Conservation (phyloP, 2,797 vertebrate species). For the Peromyscus aztecus region DNA sequence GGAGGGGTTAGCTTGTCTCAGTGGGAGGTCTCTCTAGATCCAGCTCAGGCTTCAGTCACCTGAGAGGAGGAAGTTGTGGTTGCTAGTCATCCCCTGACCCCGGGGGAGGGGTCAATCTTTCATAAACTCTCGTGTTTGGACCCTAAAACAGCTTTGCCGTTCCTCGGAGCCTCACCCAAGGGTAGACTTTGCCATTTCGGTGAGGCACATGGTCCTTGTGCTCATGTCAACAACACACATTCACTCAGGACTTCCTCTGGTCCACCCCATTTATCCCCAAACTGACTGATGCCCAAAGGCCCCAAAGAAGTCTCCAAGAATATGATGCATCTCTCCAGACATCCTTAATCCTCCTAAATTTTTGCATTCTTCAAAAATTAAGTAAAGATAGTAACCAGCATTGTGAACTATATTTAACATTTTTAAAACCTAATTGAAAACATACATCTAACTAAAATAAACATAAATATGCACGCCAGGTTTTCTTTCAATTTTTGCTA, state of each 20-base stretch:
- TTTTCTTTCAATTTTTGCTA: constrained; percentile 62
- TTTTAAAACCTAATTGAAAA: constrained; percentile 67
- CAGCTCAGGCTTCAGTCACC: background rate
- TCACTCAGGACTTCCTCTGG: background rate
- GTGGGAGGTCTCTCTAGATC: background rate
- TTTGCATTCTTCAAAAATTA: constrained; percentile 48
- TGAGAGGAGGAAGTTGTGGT: background rate
- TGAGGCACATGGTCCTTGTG: background rate
- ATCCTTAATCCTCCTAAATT: background rate
- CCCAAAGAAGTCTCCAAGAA: background rate
- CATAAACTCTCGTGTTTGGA: background rate
- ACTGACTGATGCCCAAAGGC: background rate
- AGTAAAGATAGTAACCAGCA: constrained; percentile 15
- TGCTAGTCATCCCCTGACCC: background rate
- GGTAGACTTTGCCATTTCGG: background rate
- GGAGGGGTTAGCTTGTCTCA: background rate
- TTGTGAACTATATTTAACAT: constrained; percentile 49
- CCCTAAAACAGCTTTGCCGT: background rate
- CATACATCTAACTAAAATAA: constrained; percentile 65
- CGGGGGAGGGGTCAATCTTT: background rate
- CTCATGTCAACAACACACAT: background rate
- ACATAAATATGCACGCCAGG: constrained; percentile 56
- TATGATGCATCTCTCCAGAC: background rate
- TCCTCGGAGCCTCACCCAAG: background rate
- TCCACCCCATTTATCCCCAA: background rate